Evolutionary conservation across 2,888 invertebrate species (phyloP).

Genomic region (Agapostemon virescens): DNA sequence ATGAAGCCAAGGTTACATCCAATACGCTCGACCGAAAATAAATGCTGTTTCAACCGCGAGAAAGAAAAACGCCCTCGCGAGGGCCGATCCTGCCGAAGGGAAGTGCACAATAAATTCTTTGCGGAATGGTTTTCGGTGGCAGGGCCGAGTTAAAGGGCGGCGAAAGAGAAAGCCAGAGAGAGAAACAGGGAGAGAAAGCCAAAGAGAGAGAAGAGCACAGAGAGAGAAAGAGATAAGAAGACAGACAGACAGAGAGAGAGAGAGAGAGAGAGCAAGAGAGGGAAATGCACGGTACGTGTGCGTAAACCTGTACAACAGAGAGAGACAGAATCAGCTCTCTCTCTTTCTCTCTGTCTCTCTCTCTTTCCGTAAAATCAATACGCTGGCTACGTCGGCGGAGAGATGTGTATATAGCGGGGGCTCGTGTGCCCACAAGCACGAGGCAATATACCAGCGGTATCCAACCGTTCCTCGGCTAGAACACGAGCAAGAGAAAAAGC

Average conservation of each 20-base stretch:
- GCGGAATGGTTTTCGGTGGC: conserved; percentile 43
- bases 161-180: conserved; percentile 49
- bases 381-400: conserved; percentile 60
- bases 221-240: conserved; percentile 31
- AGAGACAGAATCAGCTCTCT: conserved; percentile 56
- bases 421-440: conserved; percentile 57
- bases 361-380: conserved; percentile 73
- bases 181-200: background rate
- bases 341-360: conserved; percentile 10
- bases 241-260: conserved; percentile 10
- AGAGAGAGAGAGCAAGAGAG: conserved; percentile 34
- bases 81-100: background rate
- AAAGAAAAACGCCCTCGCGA: conserved; percentile 1
- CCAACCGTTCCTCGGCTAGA: conserved; percentile 31
- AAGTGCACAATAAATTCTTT: conserved; percentile 37
- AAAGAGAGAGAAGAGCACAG: conserved; percentile 36
- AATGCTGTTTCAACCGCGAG: background rate
- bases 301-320: conserved; percentile 43
- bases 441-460: conserved; percentile 55
- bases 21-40: conserved; percentile 1
- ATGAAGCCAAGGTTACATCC: background rate
- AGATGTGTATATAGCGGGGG: conserved; percentile 59
- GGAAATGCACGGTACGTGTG: conserved; percentile 39
- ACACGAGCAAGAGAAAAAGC: background rate
- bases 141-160: conserved; percentile 53